These are phyloP conservation scores for Momotus momota DNA, from an alignment of 2,797 vertebrate species.

Conservation along the genomic window DNA sequence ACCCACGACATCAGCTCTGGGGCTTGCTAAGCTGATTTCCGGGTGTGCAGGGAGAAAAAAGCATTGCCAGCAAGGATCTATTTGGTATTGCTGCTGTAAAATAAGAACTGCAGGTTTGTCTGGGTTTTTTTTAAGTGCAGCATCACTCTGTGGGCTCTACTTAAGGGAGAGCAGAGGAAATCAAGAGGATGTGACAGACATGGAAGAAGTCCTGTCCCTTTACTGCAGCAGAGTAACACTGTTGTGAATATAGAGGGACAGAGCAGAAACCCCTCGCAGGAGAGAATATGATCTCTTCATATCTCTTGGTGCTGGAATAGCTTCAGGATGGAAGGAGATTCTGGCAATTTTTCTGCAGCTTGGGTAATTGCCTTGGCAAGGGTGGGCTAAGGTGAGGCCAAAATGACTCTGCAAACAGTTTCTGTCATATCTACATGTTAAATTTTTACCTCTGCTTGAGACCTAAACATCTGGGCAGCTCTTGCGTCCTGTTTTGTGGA, in stretches of 20 bases:
- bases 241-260: neutral
- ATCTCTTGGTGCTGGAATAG: neutral
- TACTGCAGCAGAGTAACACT: neutral
- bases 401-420: neutral
- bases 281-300: neutral
- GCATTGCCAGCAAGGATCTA: neutral
- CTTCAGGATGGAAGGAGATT: neutral
- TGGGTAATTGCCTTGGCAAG: neutral
- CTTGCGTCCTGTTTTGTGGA: neutral
- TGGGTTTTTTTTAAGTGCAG: neutral
- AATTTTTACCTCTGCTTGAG: neutral
- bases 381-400: neutral
- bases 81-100: neutral
- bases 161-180: neutral
- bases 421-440: neutral
- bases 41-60: neutral
- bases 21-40: neutral
- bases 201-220: neutral
- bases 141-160: neutral
- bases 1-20: neutral
- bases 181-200: neutral
- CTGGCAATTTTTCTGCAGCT: neutral
- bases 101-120: neutral
- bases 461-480: neutral
- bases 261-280: neutral